These are phyloP conservation scores for Hypselothyrea guttata DNA, from an alignment of 2,888 invertebrate species.

Conservation along the genomic window DNA sequence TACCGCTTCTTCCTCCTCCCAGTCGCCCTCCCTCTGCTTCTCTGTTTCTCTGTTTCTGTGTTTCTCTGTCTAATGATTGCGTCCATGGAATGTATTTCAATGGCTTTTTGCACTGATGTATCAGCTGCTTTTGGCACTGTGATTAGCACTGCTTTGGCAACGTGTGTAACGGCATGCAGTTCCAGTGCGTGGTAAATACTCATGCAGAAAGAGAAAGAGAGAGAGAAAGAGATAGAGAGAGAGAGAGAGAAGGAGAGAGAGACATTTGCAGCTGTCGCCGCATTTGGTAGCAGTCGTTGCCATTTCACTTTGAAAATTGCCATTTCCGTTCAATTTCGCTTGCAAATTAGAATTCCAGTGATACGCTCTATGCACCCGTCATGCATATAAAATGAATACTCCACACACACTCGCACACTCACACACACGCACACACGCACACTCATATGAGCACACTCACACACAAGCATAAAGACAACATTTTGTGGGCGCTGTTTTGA, in stretches of 20 bases:
- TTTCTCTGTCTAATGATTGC: too few species aligned
- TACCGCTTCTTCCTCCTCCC: too few species aligned
- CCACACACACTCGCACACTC: conserved; percentile 16
- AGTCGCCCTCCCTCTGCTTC: too few species aligned
- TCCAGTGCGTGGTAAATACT: conserved; percentile 1
- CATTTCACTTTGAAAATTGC: conserved; percentile 79
- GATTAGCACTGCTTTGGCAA: too few species aligned
- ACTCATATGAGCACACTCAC: conserved; percentile 3
- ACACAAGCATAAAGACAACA: conserved; percentile 4
- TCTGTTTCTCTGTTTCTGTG: too few species aligned
- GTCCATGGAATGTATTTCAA: conserved; percentile 20
- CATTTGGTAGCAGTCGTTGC: conserved; percentile 61
- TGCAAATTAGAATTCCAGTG: conserved; percentile 77
- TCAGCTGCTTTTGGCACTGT: too few species aligned
- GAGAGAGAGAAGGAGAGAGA: too few species aligned
- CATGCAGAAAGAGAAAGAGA: too few species aligned
- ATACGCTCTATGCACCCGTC: conserved; percentile 63
- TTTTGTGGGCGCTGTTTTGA: conserved; percentile 53
- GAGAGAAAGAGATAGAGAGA: too few species aligned
- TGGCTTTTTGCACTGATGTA: neutral
- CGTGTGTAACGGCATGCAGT: neutral
- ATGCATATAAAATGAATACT: conserved; percentile 67
- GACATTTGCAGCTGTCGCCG: conserved; percentile 56
- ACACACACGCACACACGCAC: conserved; percentile 4
- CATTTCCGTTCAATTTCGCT: conserved; percentile 78